phyloP scores from a whole-genome alignment of 2,888 invertebrate genomes.

The Anticlea derivata region DNA sequence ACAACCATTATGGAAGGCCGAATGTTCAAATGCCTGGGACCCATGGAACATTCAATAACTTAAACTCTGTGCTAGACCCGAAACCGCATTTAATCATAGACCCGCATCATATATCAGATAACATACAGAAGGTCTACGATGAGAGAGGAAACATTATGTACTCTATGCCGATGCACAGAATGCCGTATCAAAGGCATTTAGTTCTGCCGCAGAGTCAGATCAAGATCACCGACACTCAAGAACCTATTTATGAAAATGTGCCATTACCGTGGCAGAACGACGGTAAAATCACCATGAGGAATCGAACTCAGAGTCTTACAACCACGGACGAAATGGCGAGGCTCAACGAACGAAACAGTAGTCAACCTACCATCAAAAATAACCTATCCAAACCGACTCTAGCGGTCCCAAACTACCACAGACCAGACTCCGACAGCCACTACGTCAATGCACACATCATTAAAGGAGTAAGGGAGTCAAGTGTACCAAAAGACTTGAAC shows the following conservation, averaged over 20 bases:
- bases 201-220: constrained; percentile 79
- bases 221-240: constrained; percentile 74
- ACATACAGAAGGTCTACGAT: constrained; percentile 85
- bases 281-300: constrained; percentile 56
- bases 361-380: constrained; percentile 62
- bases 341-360: constrained; percentile 69
- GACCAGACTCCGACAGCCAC: constrained; percentile 60
- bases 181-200: constrained; percentile 73
- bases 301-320: constrained; percentile 87
- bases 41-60: constrained; percentile 89
- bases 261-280: constrained; percentile 86
- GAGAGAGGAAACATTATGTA: constrained; percentile 86
- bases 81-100: constrained; percentile 82
- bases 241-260: constrained; percentile 93
- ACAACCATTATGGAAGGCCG: constrained; percentile 58
- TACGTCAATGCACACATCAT: constrained; percentile 78
- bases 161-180: constrained; percentile 82
- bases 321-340: constrained; percentile 86
- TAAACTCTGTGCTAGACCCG: constrained; percentile 85
- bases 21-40: constrained; percentile 70
- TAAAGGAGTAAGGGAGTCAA: constrained; percentile 69
- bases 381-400: constrained; percentile 45
- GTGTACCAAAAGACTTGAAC: constrained; percentile 64
- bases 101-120: constrained; percentile 83
- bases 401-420: constrained; percentile 46